phyloP scores from a whole-genome alignment of 2,888 invertebrate species.

The Tillus elongatus region DNA sequence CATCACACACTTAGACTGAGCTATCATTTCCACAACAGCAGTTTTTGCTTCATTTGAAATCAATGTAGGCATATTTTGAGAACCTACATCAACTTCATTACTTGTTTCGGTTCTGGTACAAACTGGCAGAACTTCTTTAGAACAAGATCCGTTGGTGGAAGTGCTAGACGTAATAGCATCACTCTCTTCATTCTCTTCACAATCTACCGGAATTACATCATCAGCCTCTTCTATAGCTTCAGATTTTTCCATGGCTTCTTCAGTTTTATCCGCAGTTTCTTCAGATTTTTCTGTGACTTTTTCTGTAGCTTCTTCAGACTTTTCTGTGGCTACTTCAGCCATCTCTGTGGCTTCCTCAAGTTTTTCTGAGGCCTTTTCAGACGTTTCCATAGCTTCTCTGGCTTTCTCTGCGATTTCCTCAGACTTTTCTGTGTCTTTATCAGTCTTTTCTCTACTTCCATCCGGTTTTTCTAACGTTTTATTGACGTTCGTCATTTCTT shows the following conservation, averaged over 20 bases:
- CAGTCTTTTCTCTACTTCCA: no score
- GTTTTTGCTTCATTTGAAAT: slow-evolving; percentile 2
- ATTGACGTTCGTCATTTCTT: no score
- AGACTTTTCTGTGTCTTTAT: slow-evolving; percentile 12
- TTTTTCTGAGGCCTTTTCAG: slow-evolving; percentile 5
- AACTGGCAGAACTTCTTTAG: no score
- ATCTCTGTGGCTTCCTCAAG: no score
- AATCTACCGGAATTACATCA: background rate
- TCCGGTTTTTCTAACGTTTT: no score
- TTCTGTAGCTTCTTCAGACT: slow-evolving; percentile 6
- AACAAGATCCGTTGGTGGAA: background rate
- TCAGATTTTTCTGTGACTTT: slow-evolving; percentile 7
- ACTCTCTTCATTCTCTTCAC: slow-evolving; percentile 1
- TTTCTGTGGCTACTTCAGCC: slow-evolving; percentile 9
- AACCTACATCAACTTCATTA: no score
- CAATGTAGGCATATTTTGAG: no score
- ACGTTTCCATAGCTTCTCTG: slow-evolving; percentile 8
- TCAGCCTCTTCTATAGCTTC: slow-evolving; percentile 8
- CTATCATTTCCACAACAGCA: background rate
- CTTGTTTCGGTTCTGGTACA: no score
- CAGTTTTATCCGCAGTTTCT: slow-evolving; percentile 8
- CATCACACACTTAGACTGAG: slow-evolving; percentile 5
- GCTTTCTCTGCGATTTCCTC: no score
- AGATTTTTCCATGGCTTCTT: slow-evolving; percentile 6
- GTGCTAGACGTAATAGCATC: slow-evolving; percentile 6